Percentiles rank a stretch among this genome's conserved stretches.
These are phyloP conservation scores for Drymodes brunneopygia DNA, from an alignment of 2,113 vertebrate species.

Conservation along the genomic window DNA sequence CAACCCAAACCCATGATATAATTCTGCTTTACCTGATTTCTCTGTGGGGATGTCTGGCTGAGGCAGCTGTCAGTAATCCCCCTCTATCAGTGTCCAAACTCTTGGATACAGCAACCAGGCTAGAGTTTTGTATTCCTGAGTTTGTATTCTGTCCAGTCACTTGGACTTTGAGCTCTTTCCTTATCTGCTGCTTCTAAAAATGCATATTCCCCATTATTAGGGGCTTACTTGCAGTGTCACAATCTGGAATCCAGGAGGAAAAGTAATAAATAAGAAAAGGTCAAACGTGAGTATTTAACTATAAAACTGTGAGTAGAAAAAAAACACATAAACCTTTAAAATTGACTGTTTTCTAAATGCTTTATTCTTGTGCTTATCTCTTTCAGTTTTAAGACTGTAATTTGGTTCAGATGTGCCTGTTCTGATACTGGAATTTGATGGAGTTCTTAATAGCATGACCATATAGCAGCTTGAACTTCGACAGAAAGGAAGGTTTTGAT, in stretches of 20 bases:
- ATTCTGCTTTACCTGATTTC: not conserved
- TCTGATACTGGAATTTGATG: not conserved
- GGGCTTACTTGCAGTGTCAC: not conserved
- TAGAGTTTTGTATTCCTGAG: not conserved
- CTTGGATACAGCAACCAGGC: not conserved
- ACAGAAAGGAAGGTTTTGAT: not conserved
- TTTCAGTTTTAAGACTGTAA: not conserved
- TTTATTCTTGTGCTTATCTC: not conserved
- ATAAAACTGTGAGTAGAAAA: not conserved
- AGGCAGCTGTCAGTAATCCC: not conserved
- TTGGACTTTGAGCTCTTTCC: not conserved
- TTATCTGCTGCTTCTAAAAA: not conserved
- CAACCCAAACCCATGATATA: not conserved
- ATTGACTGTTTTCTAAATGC: not conserved
- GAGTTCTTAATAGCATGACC: not conserved
- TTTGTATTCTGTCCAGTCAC: not conserved
- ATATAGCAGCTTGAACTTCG: not conserved
- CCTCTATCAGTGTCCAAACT: not conserved
- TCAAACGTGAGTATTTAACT: not conserved
- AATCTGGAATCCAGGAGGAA: not conserved
- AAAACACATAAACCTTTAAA: not conserved
- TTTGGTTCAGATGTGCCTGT: constrained; percentile 1
- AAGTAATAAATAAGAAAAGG: not conserved
- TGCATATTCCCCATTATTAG: not conserved
- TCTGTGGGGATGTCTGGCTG: not conserved